Base-by-base conservation (phyloP, 2,888 invertebrate genomes). In the Muscina levida region DNA sequence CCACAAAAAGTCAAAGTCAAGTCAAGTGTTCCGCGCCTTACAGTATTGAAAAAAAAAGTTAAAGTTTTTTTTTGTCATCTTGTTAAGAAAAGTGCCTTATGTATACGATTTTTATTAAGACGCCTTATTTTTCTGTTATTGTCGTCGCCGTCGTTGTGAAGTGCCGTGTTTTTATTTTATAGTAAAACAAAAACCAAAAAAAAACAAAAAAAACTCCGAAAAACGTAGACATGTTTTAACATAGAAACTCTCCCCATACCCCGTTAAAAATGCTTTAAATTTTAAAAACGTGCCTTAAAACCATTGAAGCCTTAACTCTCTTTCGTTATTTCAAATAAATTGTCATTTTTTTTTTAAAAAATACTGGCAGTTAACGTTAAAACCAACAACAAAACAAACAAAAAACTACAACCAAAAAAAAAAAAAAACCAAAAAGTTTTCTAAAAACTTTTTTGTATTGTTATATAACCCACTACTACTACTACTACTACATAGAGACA, bases 41-140 rank as follows among this genome's bases (percentile, higher is more conserved):
- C 67, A 62, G 48, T 68, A 59, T 72, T 72, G 11, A 73, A 15
- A 39, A 62, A 62, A 37, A 53, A 17, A 31, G 1, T 65, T 65
- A 53, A 1, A 11, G 19, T 51, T 62, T 10, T 46, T n/a, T 51
- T 31, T 46, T 46, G 56, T 4, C 44, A 31, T 13, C 19, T 67
- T 31, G 24, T 72, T 66, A n/a, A n/a, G 37, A 48, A 77, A 74
- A 77, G 81, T 81, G 81, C 81, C 81, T 81, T 81, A 81, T 62
- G 74, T 81, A 77, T 68, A 77, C 81, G 74, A 81, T 68, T 77
- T 68, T 77, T 57, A 77, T 66, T 24, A 48, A 31, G 44, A 67
- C 71, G 72, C 37, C 70, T 42, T 70, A 65, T 77, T 77, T 73
- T 70, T 68, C 59, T n/a, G n/a, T n/a, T n/a, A n/a, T n/a, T n/a